Evolutionary conservation across 1,140 invertebrate genomes (phyloP).

Genomic region (Thaumatotibia leucotreta): DNA sequence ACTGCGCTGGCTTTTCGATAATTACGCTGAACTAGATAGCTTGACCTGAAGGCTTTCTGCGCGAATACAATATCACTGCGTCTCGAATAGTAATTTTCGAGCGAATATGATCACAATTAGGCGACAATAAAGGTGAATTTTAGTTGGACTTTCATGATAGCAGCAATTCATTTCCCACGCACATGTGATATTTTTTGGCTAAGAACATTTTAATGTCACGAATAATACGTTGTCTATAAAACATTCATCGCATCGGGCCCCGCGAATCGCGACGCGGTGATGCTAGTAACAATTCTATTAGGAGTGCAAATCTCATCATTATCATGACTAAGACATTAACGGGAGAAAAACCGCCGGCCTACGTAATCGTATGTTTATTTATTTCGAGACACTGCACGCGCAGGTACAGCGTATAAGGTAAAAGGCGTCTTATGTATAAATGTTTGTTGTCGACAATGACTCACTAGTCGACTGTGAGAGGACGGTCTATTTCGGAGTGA

Average conservation of each 20-base stretch:
- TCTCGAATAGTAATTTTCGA: not conserved
- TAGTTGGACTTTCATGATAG: not conserved
- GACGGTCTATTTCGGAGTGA: slow-evolving; percentile 68
- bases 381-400: slow-evolving; percentile 42
- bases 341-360: slow-evolving; percentile 46
- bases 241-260: not conserved
- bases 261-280: slow-evolving; percentile 24
- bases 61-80: not conserved
- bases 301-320: slow-evolving; percentile 36
- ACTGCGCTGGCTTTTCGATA: not conserved
- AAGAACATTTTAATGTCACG: not conserved
- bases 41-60: not conserved
- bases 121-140: not conserved
- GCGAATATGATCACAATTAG: not conserved
- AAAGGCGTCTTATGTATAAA: slow-evolving; percentile 33
- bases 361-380: slow-evolving; percentile 56
- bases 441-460: slow-evolving; percentile 51
- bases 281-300: slow-evolving; percentile 35
- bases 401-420: slow-evolving; percentile 52
- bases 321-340: slow-evolving; percentile 31
- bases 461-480: slow-evolving; percentile 57
- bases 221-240: not conserved
- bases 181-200: not conserved
- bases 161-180: not conserved
- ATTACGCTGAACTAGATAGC: not conserved